Evolutionary conservation across 2,888 invertebrate species (phyloP), one percentile per base, ranked within the genome.

Genomic region (Brachyopa scutellaris): DNA sequence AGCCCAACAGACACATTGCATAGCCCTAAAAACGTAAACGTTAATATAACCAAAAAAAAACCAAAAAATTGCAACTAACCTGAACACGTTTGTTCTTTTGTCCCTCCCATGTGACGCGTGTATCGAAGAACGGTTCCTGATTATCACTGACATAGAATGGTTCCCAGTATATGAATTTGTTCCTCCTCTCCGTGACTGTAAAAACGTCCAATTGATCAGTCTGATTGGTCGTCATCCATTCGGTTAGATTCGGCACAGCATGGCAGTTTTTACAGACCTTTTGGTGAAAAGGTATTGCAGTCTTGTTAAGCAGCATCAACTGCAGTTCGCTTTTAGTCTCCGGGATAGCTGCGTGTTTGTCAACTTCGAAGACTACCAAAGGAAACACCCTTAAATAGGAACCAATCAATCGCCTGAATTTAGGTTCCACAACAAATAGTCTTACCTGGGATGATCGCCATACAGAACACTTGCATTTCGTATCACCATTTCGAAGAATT

Each of bases 101-200:
- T 7, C 97, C 97, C 88, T 97, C 97, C 97, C 97, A 97, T 86
- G 95, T 95, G 76, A 97, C 93, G 85, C 97, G 92, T 89, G 97
- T 97, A 85, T 97, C 97, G 88, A 97, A 97, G 66, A 94, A 91
- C 0, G 97, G 97, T 83, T 97, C 97, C n/a, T 92, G 91, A 88
- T 97, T 95, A 0, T 97, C 96, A 17, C 97, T 97, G 61, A 97
- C 95, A 88, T 95, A 97, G 87, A 97, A 97, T 1, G 97, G 97
- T 89, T 97, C 97, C 97, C 97, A 97, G 87, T 94, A 94, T 8
- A 93, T 91, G 87, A 92, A 95, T 84, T 92, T 92, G 1, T 94
- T 94, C 49, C 92, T 93, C 19, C 97, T 91, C 87, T 95, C 95
- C 0, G 95, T 95, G 9, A 94, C 93, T 88, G 95, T 94, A 88